A percentile compares a stretch with the other conserved stretches of the same genome.
These are phyloP conservation scores for Phymorhynchus buccinoides DNA, from an alignment of 1,140 invertebrate genomes.

Conservation along the genomic window DNA sequence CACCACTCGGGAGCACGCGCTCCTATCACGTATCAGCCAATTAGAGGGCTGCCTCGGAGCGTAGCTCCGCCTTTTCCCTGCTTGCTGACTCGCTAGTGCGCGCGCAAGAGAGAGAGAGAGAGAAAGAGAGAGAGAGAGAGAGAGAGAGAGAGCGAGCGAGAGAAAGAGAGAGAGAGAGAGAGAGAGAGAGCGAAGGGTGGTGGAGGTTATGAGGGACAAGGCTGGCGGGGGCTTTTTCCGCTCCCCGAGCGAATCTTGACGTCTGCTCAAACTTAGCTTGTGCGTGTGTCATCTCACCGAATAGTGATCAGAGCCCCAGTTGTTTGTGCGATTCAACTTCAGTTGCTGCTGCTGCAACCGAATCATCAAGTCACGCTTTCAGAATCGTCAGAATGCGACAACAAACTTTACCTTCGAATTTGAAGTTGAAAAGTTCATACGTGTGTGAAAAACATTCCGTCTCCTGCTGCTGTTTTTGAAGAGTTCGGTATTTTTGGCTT, in stretches of 20 bases:
- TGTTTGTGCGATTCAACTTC: not conserved
- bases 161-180: too few species aligned
- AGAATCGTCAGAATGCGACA: too few species aligned
- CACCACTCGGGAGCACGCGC: slow-evolving; percentile 19
- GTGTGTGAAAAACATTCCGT: too few species aligned
- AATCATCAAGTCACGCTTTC: too few species aligned
- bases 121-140: too few species aligned
- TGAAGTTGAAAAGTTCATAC: too few species aligned
- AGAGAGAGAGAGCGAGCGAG: too few species aligned
- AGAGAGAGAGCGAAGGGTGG: too few species aligned
- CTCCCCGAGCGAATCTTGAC: not conserved
- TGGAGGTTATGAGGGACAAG: slow-evolving; percentile 4
- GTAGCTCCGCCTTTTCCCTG: not conserved
- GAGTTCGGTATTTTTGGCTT: not conserved
- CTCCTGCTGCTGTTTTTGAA: too few species aligned
- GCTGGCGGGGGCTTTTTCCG: not conserved
- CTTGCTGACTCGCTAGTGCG: not conserved
- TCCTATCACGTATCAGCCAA: slow-evolving; percentile 12
- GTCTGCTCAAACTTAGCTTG: not conserved
- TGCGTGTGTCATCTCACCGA: not conserved
- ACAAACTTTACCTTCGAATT: too few species aligned
- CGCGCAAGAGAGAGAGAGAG: too few species aligned
- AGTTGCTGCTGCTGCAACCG: not conserved
- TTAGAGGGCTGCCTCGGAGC: slow-evolving; percentile 9
- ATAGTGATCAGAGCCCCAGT: not conserved